Percentiles rank a stretch among this genome's conserved stretches.
Evolutionary conservation across 1,140 invertebrate genomes (phyloP).

Genomic region (Microplitis demolitor): DNA sequence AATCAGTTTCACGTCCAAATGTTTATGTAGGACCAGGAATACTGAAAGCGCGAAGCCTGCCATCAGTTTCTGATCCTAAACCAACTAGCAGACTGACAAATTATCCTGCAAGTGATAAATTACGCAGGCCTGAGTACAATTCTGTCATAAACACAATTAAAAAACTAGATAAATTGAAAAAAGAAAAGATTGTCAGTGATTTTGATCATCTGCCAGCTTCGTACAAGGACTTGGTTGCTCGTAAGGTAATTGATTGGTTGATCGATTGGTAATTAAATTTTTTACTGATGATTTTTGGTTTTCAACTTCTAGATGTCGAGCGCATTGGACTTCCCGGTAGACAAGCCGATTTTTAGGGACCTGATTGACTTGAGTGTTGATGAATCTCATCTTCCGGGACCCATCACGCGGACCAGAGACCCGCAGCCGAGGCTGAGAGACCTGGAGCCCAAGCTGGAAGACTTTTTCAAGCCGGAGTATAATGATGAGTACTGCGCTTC

Average conservation of each 20-base stretch:
- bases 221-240: slow-evolving; percentile 40
- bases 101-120: slow-evolving; percentile 25
- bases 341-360: slow-evolving; percentile 50
- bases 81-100: not conserved
- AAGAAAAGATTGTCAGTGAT: slow-evolving; percentile 40
- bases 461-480: slow-evolving; percentile 46
- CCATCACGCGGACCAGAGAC: slow-evolving; percentile 45
- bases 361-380: slow-evolving; percentile 48
- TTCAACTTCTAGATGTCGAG: slow-evolving; percentile 40
- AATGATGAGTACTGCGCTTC: slow-evolving; percentile 39
- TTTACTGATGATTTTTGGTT: not conserved
- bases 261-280: not conserved
- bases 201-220: slow-evolving; percentile 38
- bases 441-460: slow-evolving; percentile 39
- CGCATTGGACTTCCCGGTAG: slow-evolving; percentile 46
- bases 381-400: slow-evolving; percentile 43
- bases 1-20: not conserved
- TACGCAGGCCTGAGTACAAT: slow-evolving; percentile 49
- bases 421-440: slow-evolving; percentile 47
- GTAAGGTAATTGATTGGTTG: slow-evolving; percentile 44
- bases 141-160: slow-evolving; percentile 47
- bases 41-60: not conserved
- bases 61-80: not conserved
- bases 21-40: slow-evolving; percentile 29
- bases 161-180: slow-evolving; percentile 42